A percentile compares a stretch with the other conserved stretches of the same genome.
Evolutionary conservation across 2,113 vertebrate genomes (phyloP).

Genomic region (Hiodon tergisus): DNA sequence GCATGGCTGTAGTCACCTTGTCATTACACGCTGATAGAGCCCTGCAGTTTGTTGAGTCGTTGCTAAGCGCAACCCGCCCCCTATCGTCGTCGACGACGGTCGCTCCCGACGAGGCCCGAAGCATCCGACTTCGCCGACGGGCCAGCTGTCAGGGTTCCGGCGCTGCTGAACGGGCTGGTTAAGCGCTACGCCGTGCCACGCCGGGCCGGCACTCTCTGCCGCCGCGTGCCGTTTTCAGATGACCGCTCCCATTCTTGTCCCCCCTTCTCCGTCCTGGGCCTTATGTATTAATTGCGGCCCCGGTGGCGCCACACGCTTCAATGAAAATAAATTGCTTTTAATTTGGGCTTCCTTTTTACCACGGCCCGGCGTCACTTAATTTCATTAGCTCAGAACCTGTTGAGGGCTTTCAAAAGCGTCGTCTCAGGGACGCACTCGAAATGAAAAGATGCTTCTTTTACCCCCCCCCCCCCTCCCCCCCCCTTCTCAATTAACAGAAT

Average conservation of each 20-base stretch:
- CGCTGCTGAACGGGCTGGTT: constrained; percentile 51
- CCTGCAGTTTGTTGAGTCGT: too few relatives aligned
- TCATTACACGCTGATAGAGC: background rate
- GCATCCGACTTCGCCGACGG: too few relatives aligned
- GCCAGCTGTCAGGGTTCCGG: too few relatives aligned
- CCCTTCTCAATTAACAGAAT: constrained; percentile 98
- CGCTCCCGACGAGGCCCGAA: too few relatives aligned
- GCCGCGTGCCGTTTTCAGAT: constrained; percentile 41
- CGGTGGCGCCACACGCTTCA: constrained; percentile 90
- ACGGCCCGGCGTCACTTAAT: constrained; percentile 89
- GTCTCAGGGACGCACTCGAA: constrained; percentile 86
- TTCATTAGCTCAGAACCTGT: constrained; percentile 97
- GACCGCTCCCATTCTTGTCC: constrained; percentile 32
- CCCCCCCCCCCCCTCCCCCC: constrained; percentile 54
- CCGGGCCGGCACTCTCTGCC: constrained; percentile 46
- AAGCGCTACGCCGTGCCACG: constrained; percentile 50
- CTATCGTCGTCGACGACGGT: too few relatives aligned
- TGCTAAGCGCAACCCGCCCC: too few relatives aligned
- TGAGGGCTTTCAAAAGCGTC: constrained; percentile 87
- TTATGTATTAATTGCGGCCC: constrained; percentile 81
- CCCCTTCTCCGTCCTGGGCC: constrained; percentile 30
- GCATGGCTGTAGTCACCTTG: background rate
- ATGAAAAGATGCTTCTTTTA: constrained; percentile 75
- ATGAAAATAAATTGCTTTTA: constrained; percentile 97
- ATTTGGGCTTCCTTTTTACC: constrained; percentile 80